phyloP scores from a whole-genome alignment of 2,888 invertebrate genomes.

The Pedicia rivosa region DNA sequence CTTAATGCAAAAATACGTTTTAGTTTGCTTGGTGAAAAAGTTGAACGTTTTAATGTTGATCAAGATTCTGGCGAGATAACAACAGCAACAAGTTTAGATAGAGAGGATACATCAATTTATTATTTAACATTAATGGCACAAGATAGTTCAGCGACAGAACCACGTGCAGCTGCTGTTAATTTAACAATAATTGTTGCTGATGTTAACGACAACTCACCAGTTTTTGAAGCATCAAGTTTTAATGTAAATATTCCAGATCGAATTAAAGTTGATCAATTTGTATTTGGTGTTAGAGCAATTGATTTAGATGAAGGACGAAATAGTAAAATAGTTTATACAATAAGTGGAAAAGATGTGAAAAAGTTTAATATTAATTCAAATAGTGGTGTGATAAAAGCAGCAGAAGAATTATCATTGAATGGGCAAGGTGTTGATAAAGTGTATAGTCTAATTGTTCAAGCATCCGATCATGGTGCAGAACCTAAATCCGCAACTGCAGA shows the following conservation, averaged over 20 bases:
- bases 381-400: slow-evolving; percentile 77
- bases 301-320: slow-evolving; percentile 73
- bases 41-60: slow-evolving; percentile 65
- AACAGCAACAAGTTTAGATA: slow-evolving; percentile 55
- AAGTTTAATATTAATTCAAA: slow-evolving; percentile 62
- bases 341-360: slow-evolving; percentile 61
- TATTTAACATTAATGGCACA: slow-evolving; percentile 73
- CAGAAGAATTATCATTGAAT: slow-evolving; percentile 42
- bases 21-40: slow-evolving; percentile 65
- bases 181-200: slow-evolving; percentile 64
- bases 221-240: slow-evolving; percentile 56
- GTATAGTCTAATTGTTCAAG: slow-evolving; percentile 59
- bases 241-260: slow-evolving; percentile 70
- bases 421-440: slow-evolving; percentile 37
- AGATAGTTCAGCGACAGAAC: slow-evolving; percentile 76
- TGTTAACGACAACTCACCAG: slow-evolving; percentile 74
- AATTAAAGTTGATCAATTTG: slow-evolving; percentile 65
- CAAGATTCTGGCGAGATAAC: slow-evolving; percentile 62
- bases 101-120: slow-evolving; percentile 63
- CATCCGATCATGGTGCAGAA: slow-evolving; percentile 59
- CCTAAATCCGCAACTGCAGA: slow-evolving; percentile 58
- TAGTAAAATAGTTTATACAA: slow-evolving; percentile 60
- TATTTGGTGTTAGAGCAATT: slow-evolving; percentile 75
- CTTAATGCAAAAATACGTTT: slow-evolving; percentile 78
- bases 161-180: slow-evolving; percentile 66